These are phyloP conservation scores for Druon quercuslanigerum DNA, from an alignment of 1,140 invertebrate genomes.

Conservation along the genomic window DNA sequence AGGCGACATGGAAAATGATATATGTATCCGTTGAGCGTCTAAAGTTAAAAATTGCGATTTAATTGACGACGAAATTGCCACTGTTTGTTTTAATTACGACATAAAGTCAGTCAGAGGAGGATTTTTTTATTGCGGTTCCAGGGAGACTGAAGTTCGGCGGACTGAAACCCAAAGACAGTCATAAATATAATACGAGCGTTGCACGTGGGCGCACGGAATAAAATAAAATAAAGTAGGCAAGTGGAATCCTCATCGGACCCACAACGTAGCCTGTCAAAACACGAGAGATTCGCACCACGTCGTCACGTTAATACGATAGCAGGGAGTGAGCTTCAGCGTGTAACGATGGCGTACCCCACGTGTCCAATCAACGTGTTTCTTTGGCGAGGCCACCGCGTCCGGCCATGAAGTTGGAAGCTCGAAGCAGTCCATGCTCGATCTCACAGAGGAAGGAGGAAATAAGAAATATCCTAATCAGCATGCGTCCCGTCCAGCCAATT, in stretches of 20 bases:
- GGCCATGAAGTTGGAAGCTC: slow-evolving; percentile 17
- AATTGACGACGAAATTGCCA: slow-evolving; percentile 21
- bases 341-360: slow-evolving; percentile 46
- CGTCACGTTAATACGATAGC: slow-evolving; percentile 53
- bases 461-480: slow-evolving; percentile 74
- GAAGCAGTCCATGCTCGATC: not conserved
- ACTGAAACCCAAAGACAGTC: slow-evolving; percentile 7
- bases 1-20: too few species aligned
- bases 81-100: slow-evolving; percentile 24
- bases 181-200: slow-evolving; percentile 15
- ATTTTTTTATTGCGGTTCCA: not conserved
- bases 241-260: slow-evolving; percentile 1
- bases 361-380: slow-evolving; percentile 48
- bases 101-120: not conserved
- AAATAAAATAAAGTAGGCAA: slow-evolving; percentile 22
- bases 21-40: too few species aligned
- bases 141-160: not conserved
- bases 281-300: slow-evolving; percentile 45
- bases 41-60: not conserved
- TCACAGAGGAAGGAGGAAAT: slow-evolving; percentile 54
- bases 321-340: slow-evolving; percentile 45
- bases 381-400: slow-evolving; percentile 48
- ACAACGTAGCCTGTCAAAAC: slow-evolving; percentile 38
- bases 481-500: slow-evolving; percentile 73
- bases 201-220: not conserved